Evolutionary conservation across 1,140 invertebrate species (phyloP).

Genomic region (Asobara japonica): DNA sequence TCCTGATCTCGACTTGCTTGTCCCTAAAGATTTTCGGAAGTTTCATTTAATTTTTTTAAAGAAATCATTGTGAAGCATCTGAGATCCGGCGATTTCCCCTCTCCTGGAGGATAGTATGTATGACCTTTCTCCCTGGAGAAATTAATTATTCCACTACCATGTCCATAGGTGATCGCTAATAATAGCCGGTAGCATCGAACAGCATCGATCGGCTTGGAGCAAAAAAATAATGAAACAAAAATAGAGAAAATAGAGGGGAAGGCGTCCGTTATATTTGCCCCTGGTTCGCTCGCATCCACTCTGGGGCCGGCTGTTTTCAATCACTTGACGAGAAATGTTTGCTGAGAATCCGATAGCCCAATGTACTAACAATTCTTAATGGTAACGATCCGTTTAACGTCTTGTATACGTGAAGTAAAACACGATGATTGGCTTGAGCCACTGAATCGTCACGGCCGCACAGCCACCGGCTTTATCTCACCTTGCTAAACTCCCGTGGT

Average conservation of each 20-base stretch:
- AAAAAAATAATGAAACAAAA: neutral
- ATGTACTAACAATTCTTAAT: slow-evolving; percentile 29
- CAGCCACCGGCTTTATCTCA: neutral
- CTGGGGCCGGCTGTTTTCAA: slow-evolving; percentile 28
- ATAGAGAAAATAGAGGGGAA: slow-evolving; percentile 3
- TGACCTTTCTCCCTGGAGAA: no score
- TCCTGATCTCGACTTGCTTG: no score
- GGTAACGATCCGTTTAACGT: slow-evolving; percentile 32
- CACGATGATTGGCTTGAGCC: neutral
- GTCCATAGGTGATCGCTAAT: slow-evolving; percentile 23
- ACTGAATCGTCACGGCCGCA: neutral
- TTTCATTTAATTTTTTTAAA: no score
- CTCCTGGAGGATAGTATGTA: no score
- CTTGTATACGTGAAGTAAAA: neutral
- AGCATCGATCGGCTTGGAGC: neutral
- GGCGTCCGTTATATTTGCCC: slow-evolving; percentile 31
- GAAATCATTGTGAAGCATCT: no score
- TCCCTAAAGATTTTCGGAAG: no score
- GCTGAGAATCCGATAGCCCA: slow-evolving; percentile 27
- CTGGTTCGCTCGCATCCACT: neutral
- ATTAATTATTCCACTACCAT: neutral
- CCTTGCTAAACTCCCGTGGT: neutral
- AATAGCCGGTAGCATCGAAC: slow-evolving; percentile 27
- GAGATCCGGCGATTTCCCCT: no score
- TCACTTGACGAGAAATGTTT: slow-evolving; percentile 29